Conservation (phyloP, 2,113 vertebrate genomes). For the Alouatta palliata region DNA sequence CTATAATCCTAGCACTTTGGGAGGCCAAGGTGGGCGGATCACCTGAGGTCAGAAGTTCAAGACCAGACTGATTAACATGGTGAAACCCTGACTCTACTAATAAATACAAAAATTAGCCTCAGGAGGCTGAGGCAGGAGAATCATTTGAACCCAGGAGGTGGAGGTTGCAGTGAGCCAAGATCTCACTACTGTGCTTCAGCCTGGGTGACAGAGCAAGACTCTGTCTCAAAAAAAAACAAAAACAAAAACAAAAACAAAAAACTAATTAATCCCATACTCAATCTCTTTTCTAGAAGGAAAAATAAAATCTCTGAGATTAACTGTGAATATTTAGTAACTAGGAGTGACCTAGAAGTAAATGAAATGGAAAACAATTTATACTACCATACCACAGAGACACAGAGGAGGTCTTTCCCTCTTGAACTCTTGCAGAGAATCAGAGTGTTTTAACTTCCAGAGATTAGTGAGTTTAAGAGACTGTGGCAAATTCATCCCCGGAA, state of each 20-base stretch:
- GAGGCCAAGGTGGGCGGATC: no score
- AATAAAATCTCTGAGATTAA: neutral
- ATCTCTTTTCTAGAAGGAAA: constrained; percentile 25
- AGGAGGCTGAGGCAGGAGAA: no score
- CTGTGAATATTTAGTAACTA: neutral
- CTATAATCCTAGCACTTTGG: no score
- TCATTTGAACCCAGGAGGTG: no score
- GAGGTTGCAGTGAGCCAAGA: no score
- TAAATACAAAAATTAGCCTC: no score
- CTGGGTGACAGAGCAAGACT: neutral
- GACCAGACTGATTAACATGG: no score
- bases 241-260: neutral
- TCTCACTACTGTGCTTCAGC: no score
- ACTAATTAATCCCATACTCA: constrained; percentile 35
- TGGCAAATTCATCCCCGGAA: neutral
- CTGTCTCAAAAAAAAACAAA: neutral
- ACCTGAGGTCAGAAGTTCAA: no score
- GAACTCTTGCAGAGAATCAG: neutral
- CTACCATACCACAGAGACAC: neutral
- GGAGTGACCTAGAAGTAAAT: neutral
- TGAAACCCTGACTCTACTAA: no score
- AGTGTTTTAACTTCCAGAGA: neutral
- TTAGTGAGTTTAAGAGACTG: neutral
- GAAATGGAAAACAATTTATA: neutral
- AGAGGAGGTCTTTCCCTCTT: neutral